Conservation (phyloP, 2,113 vertebrate species). For the Sceloporus tristichus region DNA sequence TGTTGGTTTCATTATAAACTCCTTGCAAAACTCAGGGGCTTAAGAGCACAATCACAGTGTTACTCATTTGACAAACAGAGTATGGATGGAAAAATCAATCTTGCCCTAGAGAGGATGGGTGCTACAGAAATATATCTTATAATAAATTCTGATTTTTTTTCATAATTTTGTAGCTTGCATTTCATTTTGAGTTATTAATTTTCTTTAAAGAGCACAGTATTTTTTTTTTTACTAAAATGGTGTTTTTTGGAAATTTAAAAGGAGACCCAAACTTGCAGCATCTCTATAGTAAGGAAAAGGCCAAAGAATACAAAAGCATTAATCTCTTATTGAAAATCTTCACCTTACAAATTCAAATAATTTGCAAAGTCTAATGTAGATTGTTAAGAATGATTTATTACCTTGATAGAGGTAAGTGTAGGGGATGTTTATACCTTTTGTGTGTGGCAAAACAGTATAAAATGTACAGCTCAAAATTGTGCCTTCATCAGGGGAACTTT, state of each 20-base stretch:
- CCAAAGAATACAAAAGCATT: conserved; percentile 4
- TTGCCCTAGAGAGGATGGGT: conserved; percentile 21
- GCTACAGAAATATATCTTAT: neutral
- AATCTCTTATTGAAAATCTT: conserved; percentile 19
- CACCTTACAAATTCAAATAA: conserved; percentile 8
- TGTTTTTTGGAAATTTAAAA: conserved; percentile 30
- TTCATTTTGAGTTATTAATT: conserved; percentile 42
- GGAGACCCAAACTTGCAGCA: neutral
- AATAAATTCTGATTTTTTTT: neutral
- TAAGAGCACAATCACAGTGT: conserved; percentile 19
- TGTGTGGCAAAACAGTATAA: neutral
- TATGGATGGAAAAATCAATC: conserved; percentile 22
- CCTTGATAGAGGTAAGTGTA: conserved; percentile 23
- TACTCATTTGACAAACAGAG: neutral
- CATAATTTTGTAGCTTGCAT: neutral
- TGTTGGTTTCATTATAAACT: neutral
- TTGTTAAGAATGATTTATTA: conserved; percentile 38
- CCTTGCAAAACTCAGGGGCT: neutral
- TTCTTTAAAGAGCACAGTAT: neutral
- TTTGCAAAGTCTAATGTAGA: conserved; percentile 6
- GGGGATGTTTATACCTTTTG: neutral
- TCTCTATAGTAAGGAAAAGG: neutral
- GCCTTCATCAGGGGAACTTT: neutral
- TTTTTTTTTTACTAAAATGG: conserved; percentile 20
- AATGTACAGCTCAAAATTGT: neutral